Conservation (phyloP, 2,888 invertebrate species). For the Synanthedon vespiformis region DNA sequence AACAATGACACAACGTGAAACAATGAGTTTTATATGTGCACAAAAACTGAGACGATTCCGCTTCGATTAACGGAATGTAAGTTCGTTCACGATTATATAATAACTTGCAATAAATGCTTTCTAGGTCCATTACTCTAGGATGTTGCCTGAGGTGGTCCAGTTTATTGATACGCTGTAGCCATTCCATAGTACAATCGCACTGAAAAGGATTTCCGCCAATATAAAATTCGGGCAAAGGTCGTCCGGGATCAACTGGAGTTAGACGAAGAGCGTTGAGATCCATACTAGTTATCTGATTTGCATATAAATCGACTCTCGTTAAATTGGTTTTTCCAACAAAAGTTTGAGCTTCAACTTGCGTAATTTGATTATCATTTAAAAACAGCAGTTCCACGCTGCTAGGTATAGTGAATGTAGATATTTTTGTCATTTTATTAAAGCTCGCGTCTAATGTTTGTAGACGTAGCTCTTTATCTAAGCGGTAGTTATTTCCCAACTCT, state of each 20-base stretch:
- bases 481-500: conserved; percentile 82
- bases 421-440: conserved; percentile 86
- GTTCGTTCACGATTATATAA: conserved; percentile 86
- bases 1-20: conserved; percentile 94
- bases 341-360: conserved; percentile 87
- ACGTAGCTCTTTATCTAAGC: conserved; percentile 76
- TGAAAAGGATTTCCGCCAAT: conserved; percentile 94
- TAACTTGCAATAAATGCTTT: conserved; percentile 89
- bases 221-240: conserved; percentile 88
- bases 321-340: conserved; percentile 90
- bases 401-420: conserved; percentile 82
- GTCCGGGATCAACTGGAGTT: conserved; percentile 81
- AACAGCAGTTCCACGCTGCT: conserved; percentile 88
- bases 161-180: conserved; percentile 92
- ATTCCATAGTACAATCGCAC: conserved; percentile 96
- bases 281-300: conserved; percentile 90
- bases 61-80: conserved; percentile 87
- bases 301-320: conserved; percentile 91
- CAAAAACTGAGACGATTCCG: conserved; percentile 89
- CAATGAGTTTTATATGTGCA: conserved; percentile 94
- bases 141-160: conserved; percentile 85
- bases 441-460: conserved; percentile 91
- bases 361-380: conserved; percentile 89
- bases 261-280: conserved; percentile 89
- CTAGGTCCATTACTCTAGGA: conserved; percentile 91